A percentile compares a stretch with the other conserved stretches of the same genome.
These are phyloP conservation scores for Cantharis rustica DNA, from an alignment of 2,888 invertebrate species.

Conservation along the genomic window DNA sequence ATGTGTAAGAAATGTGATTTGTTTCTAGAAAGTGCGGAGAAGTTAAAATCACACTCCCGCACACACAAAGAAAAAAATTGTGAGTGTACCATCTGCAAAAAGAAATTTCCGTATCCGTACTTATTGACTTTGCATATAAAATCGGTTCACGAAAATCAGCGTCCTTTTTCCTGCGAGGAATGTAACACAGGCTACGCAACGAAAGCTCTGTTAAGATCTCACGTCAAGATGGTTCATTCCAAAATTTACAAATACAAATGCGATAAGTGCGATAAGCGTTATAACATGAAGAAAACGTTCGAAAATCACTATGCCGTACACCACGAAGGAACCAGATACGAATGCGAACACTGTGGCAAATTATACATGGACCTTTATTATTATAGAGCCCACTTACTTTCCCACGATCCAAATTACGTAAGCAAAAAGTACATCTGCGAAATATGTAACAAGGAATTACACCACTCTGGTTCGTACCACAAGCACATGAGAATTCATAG, in stretches of 20 bases:
- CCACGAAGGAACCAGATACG: slow-evolving; percentile 19
- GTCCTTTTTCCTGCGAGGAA: slow-evolving; percentile 11
- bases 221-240: slow-evolving; percentile 30
- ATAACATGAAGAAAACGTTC: slow-evolving; percentile 23
- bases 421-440: slow-evolving; percentile 25
- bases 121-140: not conserved
- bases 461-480: slow-evolving; percentile 4
- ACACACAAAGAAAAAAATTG: not conserved
- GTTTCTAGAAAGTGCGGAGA: not conserved
- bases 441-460: slow-evolving; percentile 19
- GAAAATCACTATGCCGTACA: slow-evolving; percentile 33
- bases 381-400: slow-evolving; percentile 23
- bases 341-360: slow-evolving; percentile 53
- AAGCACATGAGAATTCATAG: slow-evolving; percentile 26
- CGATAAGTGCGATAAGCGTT: slow-evolving; percentile 49
- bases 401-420: slow-evolving; percentile 29
- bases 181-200: slow-evolving; percentile 29
- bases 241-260: slow-evolving; percentile 36
- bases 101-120: not conserved
- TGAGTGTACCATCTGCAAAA: not conserved
- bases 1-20: not conserved
- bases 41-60: not conserved
- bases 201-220: slow-evolving; percentile 28
- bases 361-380: slow-evolving; percentile 52
- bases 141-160: not conserved